phyloP scores from a whole-genome alignment of 2,113 vertebrate genomes.

The Taurulus bubalis region DNA sequence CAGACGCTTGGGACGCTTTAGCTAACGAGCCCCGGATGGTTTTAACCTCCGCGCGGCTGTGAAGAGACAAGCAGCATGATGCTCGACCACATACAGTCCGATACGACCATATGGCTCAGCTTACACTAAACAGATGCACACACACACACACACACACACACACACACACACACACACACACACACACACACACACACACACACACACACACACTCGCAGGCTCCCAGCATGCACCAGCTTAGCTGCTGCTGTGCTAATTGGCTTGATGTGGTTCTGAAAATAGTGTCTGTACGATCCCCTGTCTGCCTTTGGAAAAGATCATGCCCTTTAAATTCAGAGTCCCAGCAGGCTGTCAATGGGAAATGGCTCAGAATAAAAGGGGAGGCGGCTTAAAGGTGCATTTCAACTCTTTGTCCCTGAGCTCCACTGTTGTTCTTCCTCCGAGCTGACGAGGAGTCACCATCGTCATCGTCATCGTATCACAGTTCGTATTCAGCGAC shows the following conservation, averaged over 20 bases:
- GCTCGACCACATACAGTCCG: slow-evolving; percentile 35
- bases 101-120: slow-evolving; percentile 66
- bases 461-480: not conserved
- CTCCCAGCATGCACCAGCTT: slow-evolving; percentile 56
- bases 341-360: slow-evolving; percentile 64
- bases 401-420: slow-evolving; percentile 26
- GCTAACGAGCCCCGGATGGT: slow-evolving; percentile 80
- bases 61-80: slow-evolving; percentile 45
- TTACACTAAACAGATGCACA: slow-evolving; percentile 44
- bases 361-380: slow-evolving; percentile 46
- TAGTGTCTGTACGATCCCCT: slow-evolving; percentile 63
- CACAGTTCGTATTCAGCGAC: no score
- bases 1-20: slow-evolving; percentile 76
- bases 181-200: slow-evolving; percentile 9
- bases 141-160: slow-evolving; percentile 32
- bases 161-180: slow-evolving; percentile 39
- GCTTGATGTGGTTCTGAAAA: slow-evolving; percentile 80
- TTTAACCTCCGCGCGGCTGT: slow-evolving; percentile 72
- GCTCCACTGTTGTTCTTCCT: not conserved
- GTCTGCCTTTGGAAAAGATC: slow-evolving; percentile 73
- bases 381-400: slow-evolving; percentile 54
- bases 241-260: slow-evolving; percentile 78
- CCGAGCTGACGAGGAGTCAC: not conserved
- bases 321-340: slow-evolving; percentile 72
- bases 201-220: slow-evolving; percentile 19